Evolutionary conservation across 23 tunicate species (phyloP), one percentile per base, ranked within the genome.

Genomic region (Ascidia mentula): DNA sequence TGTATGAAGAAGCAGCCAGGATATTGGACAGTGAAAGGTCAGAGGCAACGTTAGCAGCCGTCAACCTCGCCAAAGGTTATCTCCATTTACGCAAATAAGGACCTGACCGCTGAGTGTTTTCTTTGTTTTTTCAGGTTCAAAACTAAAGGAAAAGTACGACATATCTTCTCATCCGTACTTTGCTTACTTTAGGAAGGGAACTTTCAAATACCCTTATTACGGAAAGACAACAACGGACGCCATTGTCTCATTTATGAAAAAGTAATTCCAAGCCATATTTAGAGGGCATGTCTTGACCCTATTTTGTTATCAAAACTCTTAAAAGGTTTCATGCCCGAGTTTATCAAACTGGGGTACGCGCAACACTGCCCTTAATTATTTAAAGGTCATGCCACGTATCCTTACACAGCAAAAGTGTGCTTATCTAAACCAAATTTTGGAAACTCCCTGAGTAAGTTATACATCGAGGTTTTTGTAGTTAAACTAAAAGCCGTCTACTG

Each of bases 1-100:
- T 40, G 60, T 93, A 80, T 37, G 98, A 88, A 76, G 82, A 93
- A 76, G 89, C 98, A 6, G 98, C 98, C 0, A 53, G 72, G 45
- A 79, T 72, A 70, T 70, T 93, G 37, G 93, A 84, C 39, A 75
- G 72, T 45, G 82, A 72, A 46, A 80, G 85, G 69, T 79, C 89
- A 0, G 85, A 81, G 31, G 89, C 73, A 0, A 70, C 92, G 0
- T 37, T 93, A 82, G 93, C 82, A 12, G 98, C 98, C 0, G 89
- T 93, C 13, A 93, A 93, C 60, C 33, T 93, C 4, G 85, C 74
- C 4, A 80, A 92, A 87, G 89, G 97, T 90, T 22, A 53, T 9
- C 15, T 42, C 53, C 7, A 53, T 28, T 9, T 53, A 5, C 7
- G 13, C 1, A 3, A 6, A 9, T 6, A 6, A 53, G 7, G 12